Percentiles rank a stretch among this genome's conserved stretches.
Conservation (phyloP, 2,113 vertebrate species). For the Hippotragus niger region DNA sequence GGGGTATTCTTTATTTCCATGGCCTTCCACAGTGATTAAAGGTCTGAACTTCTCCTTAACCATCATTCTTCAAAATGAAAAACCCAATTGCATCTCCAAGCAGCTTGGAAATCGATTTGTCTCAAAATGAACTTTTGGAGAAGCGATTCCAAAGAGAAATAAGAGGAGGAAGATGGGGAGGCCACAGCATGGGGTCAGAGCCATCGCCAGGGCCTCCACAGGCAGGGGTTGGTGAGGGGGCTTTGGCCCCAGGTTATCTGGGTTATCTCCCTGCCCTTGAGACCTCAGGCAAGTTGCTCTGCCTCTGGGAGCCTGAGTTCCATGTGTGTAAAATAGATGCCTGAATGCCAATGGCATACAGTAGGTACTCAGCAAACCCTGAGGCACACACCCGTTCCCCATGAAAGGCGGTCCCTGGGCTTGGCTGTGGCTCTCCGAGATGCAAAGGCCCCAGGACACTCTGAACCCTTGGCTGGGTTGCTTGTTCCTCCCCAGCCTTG, state of each 20-base stretch:
- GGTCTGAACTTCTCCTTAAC: conserved; percentile 45
- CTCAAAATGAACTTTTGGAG: conserved; percentile 69
- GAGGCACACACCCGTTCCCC: background rate
- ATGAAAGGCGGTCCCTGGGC: background rate
- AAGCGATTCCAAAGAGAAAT: conserved; percentile 35
- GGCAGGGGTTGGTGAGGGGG: background rate
- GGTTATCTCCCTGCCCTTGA: background rate
- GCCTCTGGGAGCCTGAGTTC: background rate
- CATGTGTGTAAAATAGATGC: background rate
- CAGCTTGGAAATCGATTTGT: conserved; percentile 64
- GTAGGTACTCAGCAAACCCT: background rate
- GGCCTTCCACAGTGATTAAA: conserved; percentile 27
- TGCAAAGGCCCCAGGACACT: background rate
- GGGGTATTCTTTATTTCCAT: conserved; percentile 25
- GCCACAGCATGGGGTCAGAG: background rate
- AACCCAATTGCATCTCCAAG: conserved; percentile 52
- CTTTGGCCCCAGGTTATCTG: background rate
- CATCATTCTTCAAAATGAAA: conserved; percentile 67
- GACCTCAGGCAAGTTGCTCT: background rate
- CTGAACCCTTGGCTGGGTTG: background rate
- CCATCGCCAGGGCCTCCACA: fast-evolving
- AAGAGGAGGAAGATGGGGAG: background rate
- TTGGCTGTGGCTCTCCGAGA: background rate
- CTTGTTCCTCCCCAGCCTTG: background rate
- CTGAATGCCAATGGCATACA: background rate